Conservation (phyloP, 2,113 vertebrate genomes). For the Psettodes erumei region DNA sequence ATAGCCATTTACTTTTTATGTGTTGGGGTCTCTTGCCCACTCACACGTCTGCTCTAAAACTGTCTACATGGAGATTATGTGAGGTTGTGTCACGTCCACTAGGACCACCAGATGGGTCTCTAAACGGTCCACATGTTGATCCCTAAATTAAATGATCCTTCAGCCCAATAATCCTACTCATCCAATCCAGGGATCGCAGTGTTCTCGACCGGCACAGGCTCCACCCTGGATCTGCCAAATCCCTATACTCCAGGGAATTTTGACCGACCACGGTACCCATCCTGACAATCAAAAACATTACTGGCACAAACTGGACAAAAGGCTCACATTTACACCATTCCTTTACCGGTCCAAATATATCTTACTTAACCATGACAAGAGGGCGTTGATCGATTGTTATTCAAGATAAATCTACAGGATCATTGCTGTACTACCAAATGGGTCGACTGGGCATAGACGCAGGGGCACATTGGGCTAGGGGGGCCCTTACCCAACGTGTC, state of each 20-base stretch:
- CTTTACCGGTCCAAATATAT: too few species aligned
- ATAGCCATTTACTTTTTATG: background rate
- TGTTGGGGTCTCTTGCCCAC: background rate
- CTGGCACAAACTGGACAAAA: background rate
- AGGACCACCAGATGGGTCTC: constrained; percentile 73
- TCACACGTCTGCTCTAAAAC: constrained; percentile 22
- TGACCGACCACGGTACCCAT: constrained; percentile 9
- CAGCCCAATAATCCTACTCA: constrained; percentile 76
- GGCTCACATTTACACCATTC: too few species aligned
- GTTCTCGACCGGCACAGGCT: constrained; percentile 40
- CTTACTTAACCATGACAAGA: background rate
- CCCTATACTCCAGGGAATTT: constrained; percentile 57
- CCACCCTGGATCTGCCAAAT: constrained; percentile 47
- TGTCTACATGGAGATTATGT: constrained; percentile 46
- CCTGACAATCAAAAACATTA: background rate
- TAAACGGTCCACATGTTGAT: constrained; percentile 74
- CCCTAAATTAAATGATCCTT: constrained; percentile 79
- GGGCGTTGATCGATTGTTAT: constrained; percentile 10
- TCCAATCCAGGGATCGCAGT: constrained; percentile 65
- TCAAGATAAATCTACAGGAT: constrained; percentile 13
- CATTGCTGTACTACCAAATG: background rate
- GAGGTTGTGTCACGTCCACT: constrained; percentile 53
- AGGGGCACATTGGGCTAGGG: background rate
- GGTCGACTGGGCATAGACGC: background rate
- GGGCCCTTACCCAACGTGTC: constrained; percentile 6